Evolutionary conservation across 2,888 invertebrate genomes (phyloP).

Genomic region (Phorcus lineatus): DNA sequence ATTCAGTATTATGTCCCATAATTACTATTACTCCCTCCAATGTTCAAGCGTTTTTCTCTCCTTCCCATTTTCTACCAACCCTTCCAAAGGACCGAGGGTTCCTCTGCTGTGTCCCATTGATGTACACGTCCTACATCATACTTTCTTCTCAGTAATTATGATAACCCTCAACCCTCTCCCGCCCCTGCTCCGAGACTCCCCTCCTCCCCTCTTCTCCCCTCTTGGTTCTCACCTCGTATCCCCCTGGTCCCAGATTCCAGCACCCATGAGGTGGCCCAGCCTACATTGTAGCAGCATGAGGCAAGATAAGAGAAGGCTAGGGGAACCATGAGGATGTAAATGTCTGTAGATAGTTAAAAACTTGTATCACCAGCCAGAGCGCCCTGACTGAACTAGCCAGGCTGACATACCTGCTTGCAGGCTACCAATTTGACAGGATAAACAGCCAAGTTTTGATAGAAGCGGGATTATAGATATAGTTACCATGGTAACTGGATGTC

Average conservation of each 20-base stretch:
- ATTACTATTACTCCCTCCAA: too few species aligned
- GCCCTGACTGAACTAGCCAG: not conserved
- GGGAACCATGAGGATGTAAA: not conserved
- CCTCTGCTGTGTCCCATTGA: too few species aligned
- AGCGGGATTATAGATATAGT: constrained; percentile 20
- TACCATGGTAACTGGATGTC: constrained; percentile 14
- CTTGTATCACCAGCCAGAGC: not conserved
- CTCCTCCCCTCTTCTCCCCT: too few species aligned
- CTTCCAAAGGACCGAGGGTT: too few species aligned
- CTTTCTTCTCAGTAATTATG: too few species aligned
- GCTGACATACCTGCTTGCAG: not conserved
- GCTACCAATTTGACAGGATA: constrained; percentile 12
- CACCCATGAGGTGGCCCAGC: not conserved
- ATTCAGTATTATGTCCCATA: too few species aligned
- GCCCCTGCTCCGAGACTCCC: too few species aligned
- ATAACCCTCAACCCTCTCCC: too few species aligned
- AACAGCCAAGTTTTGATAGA: constrained; percentile 21
- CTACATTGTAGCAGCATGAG: not conserved
- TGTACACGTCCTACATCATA: too few species aligned
- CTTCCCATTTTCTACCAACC: too few species aligned
- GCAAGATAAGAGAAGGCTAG: not conserved
- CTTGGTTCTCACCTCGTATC: not conserved
- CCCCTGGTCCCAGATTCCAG: not conserved
- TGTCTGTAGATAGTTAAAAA: constrained; percentile 17
- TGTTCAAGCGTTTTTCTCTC: too few species aligned